Base-by-base conservation (phyloP, 2,888 invertebrate species). In the Megamerina dolium region DNA sequence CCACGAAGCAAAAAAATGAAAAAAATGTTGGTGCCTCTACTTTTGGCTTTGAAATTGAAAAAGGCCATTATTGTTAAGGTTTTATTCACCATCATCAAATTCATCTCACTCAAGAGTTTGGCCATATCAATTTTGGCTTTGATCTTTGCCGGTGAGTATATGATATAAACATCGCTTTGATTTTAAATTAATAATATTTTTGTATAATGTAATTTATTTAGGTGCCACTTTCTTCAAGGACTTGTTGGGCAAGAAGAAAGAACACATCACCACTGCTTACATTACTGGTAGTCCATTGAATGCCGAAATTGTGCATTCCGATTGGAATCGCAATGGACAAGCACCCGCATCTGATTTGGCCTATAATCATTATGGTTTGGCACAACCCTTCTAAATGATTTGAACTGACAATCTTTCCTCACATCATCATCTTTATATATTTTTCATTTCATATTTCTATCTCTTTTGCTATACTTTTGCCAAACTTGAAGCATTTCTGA, bases 71-170 rank as follows among this genome's bases (percentile, higher is more conserved):
- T 81, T 34, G 63, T 82, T 39, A 81, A 82, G 21, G 73, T 80
- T 19, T 63, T 80, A 34, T 73, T 83, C 49, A 75, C 78, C 18
- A 61, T 77, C 43, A 75, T 83, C 34, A 78, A 78, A n/a, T 66
- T 82, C 48, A 74, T 82, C 37, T 79, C 82, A 8, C 75, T 82
- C 56, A 82, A 81, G 66, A 81, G 80, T 41, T 71, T 83, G 41
- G 79, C 78, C 45, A 75, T 78, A 21, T 79, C 82, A 37, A 60
- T 80, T 33, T 71, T 79, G 50, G 80, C 82, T 20, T 70, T 83
- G 48, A 67, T 80, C 27, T 70, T 83, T 29, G 77, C 81, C 18
- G 79, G 77, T 73, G 55, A 60, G 61, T 60, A n/a, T 4, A 17
- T 27, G 9, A 13, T 5, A 9, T 2, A 20, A 43, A 20, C 2